Conservation (phyloP, 92 coral and sea anemone species). For the Blastomussa wellsi region DNA sequence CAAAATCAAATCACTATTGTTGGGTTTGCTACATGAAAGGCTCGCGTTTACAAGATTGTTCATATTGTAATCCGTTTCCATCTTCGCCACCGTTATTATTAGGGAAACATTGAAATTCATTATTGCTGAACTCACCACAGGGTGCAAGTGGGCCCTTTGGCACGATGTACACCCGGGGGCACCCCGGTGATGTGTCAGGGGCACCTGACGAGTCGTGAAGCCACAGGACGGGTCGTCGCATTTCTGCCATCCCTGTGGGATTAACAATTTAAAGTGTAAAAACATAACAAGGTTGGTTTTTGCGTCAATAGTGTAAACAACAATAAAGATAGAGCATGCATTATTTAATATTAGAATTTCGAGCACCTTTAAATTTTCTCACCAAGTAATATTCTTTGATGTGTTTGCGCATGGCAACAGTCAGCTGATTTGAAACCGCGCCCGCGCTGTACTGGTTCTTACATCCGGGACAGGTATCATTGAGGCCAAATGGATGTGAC, state of each 20-base stretch:
- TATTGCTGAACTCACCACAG: conserved; percentile 63
- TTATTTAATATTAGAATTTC: background rate
- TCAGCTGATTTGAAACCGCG: conserved; percentile 80
- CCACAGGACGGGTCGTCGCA: conserved; percentile 98
- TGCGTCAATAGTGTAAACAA: background rate
- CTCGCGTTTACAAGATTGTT: background rate
- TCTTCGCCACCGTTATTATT: no score
- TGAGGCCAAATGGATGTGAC: conserved; percentile 20
- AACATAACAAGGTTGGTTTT: background rate
- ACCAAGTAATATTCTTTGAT: conserved; percentile 87
- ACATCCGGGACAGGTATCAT: conserved; percentile 73
- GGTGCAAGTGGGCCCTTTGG: conserved; percentile 76
- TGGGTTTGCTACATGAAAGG: background rate
- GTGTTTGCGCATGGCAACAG: conserved; percentile 82
- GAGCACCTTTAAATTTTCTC: conserved; percentile 13
- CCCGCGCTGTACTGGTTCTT: conserved; percentile 57
- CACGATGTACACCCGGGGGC: conserved; percentile 82
- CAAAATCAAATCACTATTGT: background rate
- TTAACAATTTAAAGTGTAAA: background rate
- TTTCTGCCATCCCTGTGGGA: conserved; percentile 89
- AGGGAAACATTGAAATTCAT: no score
- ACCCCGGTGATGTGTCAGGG: conserved; percentile 81
- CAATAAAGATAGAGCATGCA: background rate
- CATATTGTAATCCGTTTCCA: no score
- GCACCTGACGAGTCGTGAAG: conserved; percentile 88